phyloP scores from a whole-genome alignment of 2,888 invertebrate genomes.

The Chironomus tentans region DNA sequence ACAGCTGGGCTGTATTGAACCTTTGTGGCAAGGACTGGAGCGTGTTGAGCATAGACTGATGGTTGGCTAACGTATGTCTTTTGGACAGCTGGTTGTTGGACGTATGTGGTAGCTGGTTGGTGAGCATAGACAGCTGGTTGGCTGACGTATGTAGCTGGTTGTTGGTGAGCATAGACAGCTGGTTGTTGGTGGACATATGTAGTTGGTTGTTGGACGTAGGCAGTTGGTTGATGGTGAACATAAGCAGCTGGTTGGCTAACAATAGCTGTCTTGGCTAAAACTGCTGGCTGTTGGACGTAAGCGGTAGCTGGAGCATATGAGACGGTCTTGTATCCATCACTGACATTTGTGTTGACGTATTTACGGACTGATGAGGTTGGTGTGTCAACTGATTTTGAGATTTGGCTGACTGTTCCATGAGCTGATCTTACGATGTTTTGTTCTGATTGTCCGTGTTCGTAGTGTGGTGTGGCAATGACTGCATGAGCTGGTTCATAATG shows the following conservation, averaged over 20 bases:
- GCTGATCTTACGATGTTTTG: conserved; percentile 21
- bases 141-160: neutral
- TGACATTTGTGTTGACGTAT: conserved; percentile 27
- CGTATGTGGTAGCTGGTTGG: neutral
- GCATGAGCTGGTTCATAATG: conserved; percentile 10
- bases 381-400: conserved; percentile 27
- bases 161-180: neutral
- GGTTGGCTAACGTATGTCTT: no score
- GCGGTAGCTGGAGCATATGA: conserved; percentile 11
- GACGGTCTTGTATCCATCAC: conserved; percentile 5
- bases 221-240: neutral
- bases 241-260: neutral
- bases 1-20: conserved; percentile 18
- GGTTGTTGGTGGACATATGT: neutral
- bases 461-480: neutral
- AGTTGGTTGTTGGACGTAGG: neutral
- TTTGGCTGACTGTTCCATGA: conserved; percentile 28
- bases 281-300: neutral
- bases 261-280: neutral
- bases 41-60: neutral
- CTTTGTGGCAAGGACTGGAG: conserved; percentile 9
- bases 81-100: neutral
- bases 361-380: conserved; percentile 28
- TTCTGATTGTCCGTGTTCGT: conserved; percentile 20
- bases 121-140: neutral